Evolutionary conservation across 2,888 invertebrate species (phyloP).

Genomic region (Eremobia ochroleuca): DNA sequence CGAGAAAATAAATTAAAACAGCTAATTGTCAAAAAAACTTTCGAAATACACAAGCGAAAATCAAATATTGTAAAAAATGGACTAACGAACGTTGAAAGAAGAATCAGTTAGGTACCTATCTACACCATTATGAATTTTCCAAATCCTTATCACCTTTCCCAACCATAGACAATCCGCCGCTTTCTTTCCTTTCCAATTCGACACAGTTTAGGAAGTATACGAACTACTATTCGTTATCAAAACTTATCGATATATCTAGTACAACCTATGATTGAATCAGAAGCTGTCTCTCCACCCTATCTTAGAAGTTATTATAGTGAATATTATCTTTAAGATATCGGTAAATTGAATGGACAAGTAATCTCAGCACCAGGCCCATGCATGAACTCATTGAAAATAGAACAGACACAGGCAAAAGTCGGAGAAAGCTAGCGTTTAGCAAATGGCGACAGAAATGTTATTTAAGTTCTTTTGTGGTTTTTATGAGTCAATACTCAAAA

Average conservation of each 20-base stretch:
- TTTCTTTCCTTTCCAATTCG: conserved; percentile 34
- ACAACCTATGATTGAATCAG: conserved; percentile 37
- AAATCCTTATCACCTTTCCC: not conserved
- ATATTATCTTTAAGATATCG: conserved; percentile 52
- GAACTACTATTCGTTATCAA: conserved; percentile 32
- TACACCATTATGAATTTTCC: not conserved
- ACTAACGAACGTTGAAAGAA: no score
- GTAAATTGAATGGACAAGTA: conserved; percentile 26
- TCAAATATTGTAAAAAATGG: no score
- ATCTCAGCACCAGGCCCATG: not conserved
- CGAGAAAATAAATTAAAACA: not conserved
- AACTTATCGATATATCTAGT: conserved; percentile 33
- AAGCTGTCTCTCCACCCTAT: conserved; percentile 40
- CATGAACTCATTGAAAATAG: not conserved
- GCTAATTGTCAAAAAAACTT: no score
- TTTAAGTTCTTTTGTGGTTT: not conserved
- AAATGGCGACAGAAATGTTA: not conserved
- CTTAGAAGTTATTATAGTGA: conserved; percentile 50
- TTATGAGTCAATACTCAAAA: no score
- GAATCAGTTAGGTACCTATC: not conserved
- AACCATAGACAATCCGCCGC: not conserved
- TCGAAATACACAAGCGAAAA: no score
- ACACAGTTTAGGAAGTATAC: conserved; percentile 15
- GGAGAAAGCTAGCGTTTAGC: not conserved
- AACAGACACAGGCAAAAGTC: not conserved